Base-by-base conservation (phyloP, 2,113 vertebrate genomes). In the Engystomops pustulosus region DNA sequence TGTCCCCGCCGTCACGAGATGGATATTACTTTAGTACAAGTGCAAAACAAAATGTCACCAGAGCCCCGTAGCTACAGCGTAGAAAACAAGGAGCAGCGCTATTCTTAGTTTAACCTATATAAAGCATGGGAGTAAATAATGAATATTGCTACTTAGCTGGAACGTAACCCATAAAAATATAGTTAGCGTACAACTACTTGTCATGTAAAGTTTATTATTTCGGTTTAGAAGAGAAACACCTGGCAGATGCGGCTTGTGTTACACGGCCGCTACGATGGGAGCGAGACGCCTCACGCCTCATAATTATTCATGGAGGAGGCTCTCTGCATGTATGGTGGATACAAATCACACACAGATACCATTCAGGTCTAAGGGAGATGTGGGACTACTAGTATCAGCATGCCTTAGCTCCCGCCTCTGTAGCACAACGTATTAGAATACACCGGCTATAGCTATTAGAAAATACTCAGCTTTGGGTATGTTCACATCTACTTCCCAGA, bases 21-120 rank as follows among this genome's bases (percentile, higher is more conserved):
- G 47, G 32, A 76, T 55, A 51, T 76, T 36, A 36, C 27, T 49
- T 36, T 32, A 53, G 30, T 55, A 53, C 18, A 23, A 55, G 47
- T 51, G 25, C 49, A 76, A 76, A 76, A 55, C 72, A 76, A 76
- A 76, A 76, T 76, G 47, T 76, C 72, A 76, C 72, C 27, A 53
- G 20, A 55, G 72, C 72, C 72, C 72, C 72, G 23, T 36, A 76
- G 72, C 72, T 75, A 51, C 20, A 53, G 45, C 47, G 6, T 53
- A 75, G 72, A 75, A n/a, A 18, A 53, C 27, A 34, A 53, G 32
- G 72, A 75, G 32, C 18, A 30, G 45, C 12, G 72, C 72, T 80
- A 80, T 80, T 80, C 58, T 80, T 68, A 68, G 79, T 49, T 69
- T 80, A 65, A 80, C 79, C 79, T 80, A 80, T 80, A 80, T 80